Evolutionary conservation across 2,888 invertebrate genomes (phyloP).

Genomic region (Aphodius sticticus): DNA sequence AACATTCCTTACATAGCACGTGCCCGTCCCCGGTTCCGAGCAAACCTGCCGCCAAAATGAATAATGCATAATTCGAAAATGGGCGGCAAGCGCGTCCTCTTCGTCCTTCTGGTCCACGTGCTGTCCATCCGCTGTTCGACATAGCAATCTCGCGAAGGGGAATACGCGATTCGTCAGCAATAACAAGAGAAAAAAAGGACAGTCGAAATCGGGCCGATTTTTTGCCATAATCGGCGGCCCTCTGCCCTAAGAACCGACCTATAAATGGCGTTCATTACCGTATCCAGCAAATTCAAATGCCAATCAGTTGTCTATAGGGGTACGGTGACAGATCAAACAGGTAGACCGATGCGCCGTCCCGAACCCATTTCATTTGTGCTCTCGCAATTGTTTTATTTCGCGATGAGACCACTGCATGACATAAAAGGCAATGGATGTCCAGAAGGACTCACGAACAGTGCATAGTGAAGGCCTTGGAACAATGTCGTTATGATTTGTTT

Average conservation of each 20-base stretch:
- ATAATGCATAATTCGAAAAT: slow-evolving; percentile 51
- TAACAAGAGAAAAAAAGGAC: background rate
- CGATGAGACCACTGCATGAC: background rate
- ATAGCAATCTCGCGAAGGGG: background rate
- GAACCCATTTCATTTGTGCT: background rate
- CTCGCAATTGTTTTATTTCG: background rate
- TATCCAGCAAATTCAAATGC: slow-evolving; percentile 55
- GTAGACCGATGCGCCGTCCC: background rate
- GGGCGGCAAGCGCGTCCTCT: slow-evolving; percentile 45
- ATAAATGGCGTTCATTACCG: slow-evolving; percentile 53
- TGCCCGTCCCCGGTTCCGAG: slow-evolving; percentile 23
- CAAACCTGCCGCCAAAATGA: slow-evolving; percentile 46
- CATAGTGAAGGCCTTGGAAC: background rate
- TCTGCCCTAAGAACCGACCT: slow-evolving; percentile 42
- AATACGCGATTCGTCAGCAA: background rate
- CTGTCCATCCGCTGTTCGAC: slow-evolving; percentile 31
- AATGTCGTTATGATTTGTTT: background rate
- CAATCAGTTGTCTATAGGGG: slow-evolving; percentile 45
- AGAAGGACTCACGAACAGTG: background rate
- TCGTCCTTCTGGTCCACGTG: slow-evolving; percentile 41
- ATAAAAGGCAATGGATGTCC: background rate
- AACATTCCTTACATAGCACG: slow-evolving; percentile 33
- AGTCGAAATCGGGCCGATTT: slow-evolving; percentile 18
- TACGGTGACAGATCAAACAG: background rate
- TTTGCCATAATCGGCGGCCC: slow-evolving; percentile 18